Evolutionary conservation across 2,888 invertebrate genomes (phyloP), one percentile per base, ranked within the genome.

Genomic region (Caenorhabditis wallacei): DNA sequence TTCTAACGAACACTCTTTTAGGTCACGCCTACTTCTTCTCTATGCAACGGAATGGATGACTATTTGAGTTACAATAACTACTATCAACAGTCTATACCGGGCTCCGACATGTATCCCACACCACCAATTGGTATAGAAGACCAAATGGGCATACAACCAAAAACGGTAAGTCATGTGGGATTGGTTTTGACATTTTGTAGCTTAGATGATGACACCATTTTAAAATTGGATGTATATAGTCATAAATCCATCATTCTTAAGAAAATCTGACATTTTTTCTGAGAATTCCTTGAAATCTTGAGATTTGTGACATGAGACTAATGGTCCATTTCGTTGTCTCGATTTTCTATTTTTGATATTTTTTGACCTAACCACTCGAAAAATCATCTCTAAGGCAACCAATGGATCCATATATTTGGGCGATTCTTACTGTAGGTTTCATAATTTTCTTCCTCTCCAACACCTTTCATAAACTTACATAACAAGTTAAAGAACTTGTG

Each of bases 41-140:
- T 84, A 80, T 84, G 80, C 72, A 30, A 64, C 59, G 35, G 30
- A 20, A 84, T 84, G 84, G 84, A 84, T 70, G 84, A 84, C 18
- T 84, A 80, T 80, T 80, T 84, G 68, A 80, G 26, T 35, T 84
- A 71, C 56, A 84, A 84, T 66, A 72, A 80, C 66, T 84, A 74
- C 66, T 64, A 74, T 18, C 64, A 71, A 40, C 79, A 64, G 53
- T 54, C 79, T 20, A 64, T 79, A 72, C 82, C 82, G 7, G 63
- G 59, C 4, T 30, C 69, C 24, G 83, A 83, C 7, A 80, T 83
- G 83, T 83, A 64, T 35, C 54, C 63, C 4, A 53, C 74, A 59
- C 79, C 79, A 16, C 63, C 66, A 18, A 57, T 71, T 35, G 82
- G 76, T 5, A 80, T 84, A 30, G 84, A 84, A 22, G 84, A 84